Evolutionary conservation across 2,113 vertebrate genomes (phyloP).

Genomic region (Morphnarchus princeps): DNA sequence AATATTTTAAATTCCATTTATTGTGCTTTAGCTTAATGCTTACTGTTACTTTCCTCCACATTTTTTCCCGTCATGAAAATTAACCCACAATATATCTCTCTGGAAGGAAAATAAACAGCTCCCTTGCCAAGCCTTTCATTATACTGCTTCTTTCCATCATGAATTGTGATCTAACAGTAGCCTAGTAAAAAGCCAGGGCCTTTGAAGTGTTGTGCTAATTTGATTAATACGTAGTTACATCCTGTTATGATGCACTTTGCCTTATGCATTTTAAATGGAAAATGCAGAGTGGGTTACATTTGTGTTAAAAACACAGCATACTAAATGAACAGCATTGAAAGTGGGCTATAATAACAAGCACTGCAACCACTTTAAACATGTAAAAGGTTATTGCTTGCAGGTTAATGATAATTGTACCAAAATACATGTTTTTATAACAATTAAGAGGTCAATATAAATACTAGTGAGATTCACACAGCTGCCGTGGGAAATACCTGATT

Average conservation of each 20-base stretch:
- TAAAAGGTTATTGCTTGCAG: slow-evolving; percentile 68
- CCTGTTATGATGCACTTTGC: slow-evolving; percentile 86
- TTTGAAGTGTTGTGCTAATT: slow-evolving; percentile 86
- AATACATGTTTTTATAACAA: slow-evolving; percentile 70
- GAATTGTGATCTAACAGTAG: slow-evolving; percentile 77
- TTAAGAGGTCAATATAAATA: slow-evolving; percentile 68
- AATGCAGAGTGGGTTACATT: slow-evolving; percentile 78
- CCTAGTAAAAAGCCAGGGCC: slow-evolving; percentile 70
- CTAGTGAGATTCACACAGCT: slow-evolving; percentile 38
- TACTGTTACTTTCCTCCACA: slow-evolving; percentile 65
- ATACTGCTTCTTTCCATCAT: slow-evolving; percentile 70
- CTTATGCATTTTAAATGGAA: slow-evolving; percentile 84
- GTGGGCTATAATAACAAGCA: slow-evolving; percentile 68
- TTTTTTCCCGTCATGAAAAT: slow-evolving; percentile 67
- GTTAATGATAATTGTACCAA: slow-evolving; percentile 73
- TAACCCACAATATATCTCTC: slow-evolving; percentile 73
- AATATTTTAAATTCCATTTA: slow-evolving; percentile 72
- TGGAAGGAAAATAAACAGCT: slow-evolving; percentile 74
- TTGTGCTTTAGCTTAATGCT: slow-evolving; percentile 60
- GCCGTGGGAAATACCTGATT: slow-evolving; percentile 1
- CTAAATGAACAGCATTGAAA: slow-evolving; percentile 71
- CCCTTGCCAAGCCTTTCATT: slow-evolving; percentile 77
- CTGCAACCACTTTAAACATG: slow-evolving; percentile 63
- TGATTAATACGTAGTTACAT: slow-evolving; percentile 84
- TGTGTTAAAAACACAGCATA: slow-evolving; percentile 73